Conservation (phyloP, 1,140 invertebrate species). For the Lepidostoma basale region DNA sequence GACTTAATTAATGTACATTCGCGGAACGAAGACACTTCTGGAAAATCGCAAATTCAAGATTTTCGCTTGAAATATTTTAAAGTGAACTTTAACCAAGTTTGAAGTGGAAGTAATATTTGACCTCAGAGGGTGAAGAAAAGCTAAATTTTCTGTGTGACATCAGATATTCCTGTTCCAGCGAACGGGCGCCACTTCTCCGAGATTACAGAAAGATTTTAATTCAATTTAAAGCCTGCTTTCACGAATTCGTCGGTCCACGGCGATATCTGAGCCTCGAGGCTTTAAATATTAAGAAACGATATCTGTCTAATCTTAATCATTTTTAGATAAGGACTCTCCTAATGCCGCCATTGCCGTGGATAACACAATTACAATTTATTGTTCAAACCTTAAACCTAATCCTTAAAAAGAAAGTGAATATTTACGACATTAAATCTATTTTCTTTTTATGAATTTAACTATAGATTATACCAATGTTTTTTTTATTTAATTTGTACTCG, state of each 20-base stretch:
- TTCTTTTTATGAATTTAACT: no score
- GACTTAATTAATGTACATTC: not conserved
- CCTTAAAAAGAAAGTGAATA: no score
- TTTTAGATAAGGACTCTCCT: not conserved
- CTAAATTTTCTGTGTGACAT: not conserved
- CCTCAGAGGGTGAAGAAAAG: not conserved
- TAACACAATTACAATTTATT: no score
- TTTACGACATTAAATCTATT: no score
- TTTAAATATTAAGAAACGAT: no score
- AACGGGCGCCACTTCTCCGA: slow-evolving; percentile 7
- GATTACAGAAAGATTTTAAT: slow-evolving; percentile 21
- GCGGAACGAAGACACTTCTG: not conserved
- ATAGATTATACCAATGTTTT: no score
- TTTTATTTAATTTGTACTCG: no score
- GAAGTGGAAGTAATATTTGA: slow-evolving; percentile 26
- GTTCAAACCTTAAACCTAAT: no score
- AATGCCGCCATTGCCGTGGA: no score
- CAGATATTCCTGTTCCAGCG: not conserved
- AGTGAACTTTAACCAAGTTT: slow-evolving; percentile 22
- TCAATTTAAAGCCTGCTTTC: slow-evolving; percentile 15
- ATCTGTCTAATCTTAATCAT: not conserved
- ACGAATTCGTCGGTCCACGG: not conserved
- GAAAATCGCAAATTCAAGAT: not conserved
- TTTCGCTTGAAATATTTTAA: not conserved
- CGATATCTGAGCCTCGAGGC: not conserved